These are phyloP conservation scores for Condylura cristata DNA, from an alignment of 2,113 vertebrate genomes.

Conservation along the genomic window DNA sequence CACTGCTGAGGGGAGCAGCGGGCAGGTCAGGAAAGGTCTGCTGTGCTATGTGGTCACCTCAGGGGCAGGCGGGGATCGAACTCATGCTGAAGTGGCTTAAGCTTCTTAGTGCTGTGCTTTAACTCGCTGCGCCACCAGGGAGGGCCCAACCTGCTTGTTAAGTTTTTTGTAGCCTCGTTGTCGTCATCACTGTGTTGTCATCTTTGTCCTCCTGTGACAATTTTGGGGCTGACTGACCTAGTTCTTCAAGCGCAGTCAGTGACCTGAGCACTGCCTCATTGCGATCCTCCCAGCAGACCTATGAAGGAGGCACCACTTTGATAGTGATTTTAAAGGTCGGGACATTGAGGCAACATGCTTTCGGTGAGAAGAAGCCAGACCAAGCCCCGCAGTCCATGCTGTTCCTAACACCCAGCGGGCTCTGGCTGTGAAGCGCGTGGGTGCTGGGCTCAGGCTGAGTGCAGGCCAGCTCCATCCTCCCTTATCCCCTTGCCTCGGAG, in stretches of 20 bases:
- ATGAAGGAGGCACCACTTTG: neutral
- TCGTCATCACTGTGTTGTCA: too few relatives aligned
- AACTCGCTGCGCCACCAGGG: too few relatives aligned
- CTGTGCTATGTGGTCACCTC: too few relatives aligned
- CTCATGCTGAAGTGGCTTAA: too few relatives aligned
- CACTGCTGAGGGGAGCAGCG: too few relatives aligned
- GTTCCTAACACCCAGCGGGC: neutral
- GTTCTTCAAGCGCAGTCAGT: too few relatives aligned
- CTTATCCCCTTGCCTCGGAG: neutral
- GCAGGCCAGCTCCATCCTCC: neutral
- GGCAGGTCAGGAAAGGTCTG: too few relatives aligned
- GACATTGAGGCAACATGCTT: neutral
- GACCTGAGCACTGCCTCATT: neutral
- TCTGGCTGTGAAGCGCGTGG: neutral
- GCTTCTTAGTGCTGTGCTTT: too few relatives aligned
- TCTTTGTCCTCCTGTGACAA: neutral
- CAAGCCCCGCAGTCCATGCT: neutral
- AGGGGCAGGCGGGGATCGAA: too few relatives aligned
- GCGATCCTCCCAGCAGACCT: neutral
- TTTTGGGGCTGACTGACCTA: too few relatives aligned
- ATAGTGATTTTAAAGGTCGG: neutral
- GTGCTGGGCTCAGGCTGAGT: neutral
- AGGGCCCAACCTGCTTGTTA: too few relatives aligned
- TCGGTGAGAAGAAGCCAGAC: neutral
- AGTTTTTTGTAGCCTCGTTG: neutral